These are phyloP conservation scores for Hipparchia semele DNA, from an alignment of 2,888 invertebrate species.

Conservation along the genomic window DNA sequence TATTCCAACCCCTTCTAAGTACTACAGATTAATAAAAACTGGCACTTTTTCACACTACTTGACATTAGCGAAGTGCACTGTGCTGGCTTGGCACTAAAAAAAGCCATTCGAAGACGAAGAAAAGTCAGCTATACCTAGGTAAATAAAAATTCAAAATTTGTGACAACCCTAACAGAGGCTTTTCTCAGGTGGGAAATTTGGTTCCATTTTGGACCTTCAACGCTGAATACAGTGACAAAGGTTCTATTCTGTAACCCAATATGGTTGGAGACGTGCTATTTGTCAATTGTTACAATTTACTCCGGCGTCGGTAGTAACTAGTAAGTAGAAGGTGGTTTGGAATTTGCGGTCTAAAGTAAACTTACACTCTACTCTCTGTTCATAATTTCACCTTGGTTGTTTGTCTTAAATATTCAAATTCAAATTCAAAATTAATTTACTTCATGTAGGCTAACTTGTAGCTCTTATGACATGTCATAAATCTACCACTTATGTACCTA, in stretches of 20 bases:
- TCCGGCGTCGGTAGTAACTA: slow-evolving; percentile 34
- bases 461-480: too few species aligned
- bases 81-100: too few species aligned
- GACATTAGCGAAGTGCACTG: too few species aligned
- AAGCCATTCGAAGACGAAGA: too few species aligned
- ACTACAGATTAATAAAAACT: too few species aligned
- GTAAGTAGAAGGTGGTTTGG: neutral
- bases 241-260: slow-evolving; percentile 65
- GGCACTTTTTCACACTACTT: too few species aligned
- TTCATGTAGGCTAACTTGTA: too few species aligned
- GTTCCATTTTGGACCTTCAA: slow-evolving; percentile 51
- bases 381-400: neutral
- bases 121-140: too few species aligned
- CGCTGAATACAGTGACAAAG: slow-evolving; percentile 59
- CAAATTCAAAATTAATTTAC: too few species aligned
- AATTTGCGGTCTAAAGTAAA: slow-evolving; percentile 4
- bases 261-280: slow-evolving; percentile 60
- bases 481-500: too few species aligned
- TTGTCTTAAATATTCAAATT: neutral
- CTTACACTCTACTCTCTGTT: neutral
- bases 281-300: slow-evolving; percentile 59
- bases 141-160: too few species aligned
- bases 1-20: too few species aligned
- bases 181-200: slow-evolving; percentile 54
- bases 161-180: neutral